Base-by-base conservation (phyloP, 2,888 invertebrate species). In the Brenthis daphne region DNA sequence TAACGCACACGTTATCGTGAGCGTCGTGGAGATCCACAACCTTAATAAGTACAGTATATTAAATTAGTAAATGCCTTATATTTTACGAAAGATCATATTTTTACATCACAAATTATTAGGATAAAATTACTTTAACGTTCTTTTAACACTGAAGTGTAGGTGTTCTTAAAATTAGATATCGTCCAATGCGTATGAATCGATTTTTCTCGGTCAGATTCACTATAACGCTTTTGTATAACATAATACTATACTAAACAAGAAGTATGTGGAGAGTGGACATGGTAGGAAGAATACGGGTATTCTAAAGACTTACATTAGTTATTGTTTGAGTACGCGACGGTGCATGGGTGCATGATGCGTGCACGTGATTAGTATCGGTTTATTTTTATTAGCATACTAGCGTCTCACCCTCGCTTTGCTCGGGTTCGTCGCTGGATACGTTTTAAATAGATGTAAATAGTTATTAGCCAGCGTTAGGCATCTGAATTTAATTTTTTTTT, bases 161-260 rank as follows among this genome's bases (percentile, higher is more conserved):
- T 47, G 24, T 47, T 51, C 58, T 47, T 43, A 50, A 66, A 48
- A 67, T 64, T 64, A 58, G n/a, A n/a, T 37, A 67, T 64, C 53
- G 70, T 68, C 54, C 64, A 24, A 56, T 68, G 66, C 20, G 16
- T 55, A 47, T 68, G 67, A 68, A 72, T 68, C 64, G 50, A 63
- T 71, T 64, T 61, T 68, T 66, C 63, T 63, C 53, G 64, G 69
- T 64, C 58, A 64, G 61, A 64, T 76, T 77, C 75, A 76, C 67
- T 60, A 50, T 48, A 51, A 60, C n/a, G 37, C 55, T 47, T 57
- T 55, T 43, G 57, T 54, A 55, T 65, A 16, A 53, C 51, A 29
- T 29, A 29, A 29, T 29, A 8, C 37, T 43, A 43, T 43, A 8
- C 37, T 43, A 43, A 43, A 11, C 8, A 2, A 60, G 16, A 60